Percentiles rank a stretch among this genome's conserved stretches.
Evolutionary conservation across 2,888 invertebrate genomes (phyloP).

Genomic region (Caenorhabditis wallacei): DNA sequence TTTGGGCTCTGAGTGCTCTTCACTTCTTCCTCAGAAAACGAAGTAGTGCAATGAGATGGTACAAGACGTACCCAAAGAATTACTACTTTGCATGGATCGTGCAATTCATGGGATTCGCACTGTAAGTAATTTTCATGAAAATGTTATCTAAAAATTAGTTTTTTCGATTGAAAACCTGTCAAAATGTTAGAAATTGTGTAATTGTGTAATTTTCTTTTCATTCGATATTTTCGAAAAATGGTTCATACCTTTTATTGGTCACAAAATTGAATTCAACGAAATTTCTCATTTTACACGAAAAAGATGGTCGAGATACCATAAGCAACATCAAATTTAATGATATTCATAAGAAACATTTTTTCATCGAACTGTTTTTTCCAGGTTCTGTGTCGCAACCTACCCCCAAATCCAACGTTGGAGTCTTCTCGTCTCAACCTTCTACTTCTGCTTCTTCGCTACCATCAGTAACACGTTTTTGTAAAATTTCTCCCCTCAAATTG

Average conservation of each 20-base stretch:
- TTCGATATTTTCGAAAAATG: too few relatives aligned
- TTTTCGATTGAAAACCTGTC: too few relatives aligned
- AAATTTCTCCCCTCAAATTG: not conserved
- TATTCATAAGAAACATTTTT: too few relatives aligned
- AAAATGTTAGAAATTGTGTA: too few relatives aligned
- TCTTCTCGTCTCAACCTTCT: constrained; percentile 47
- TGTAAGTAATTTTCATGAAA: constrained; percentile 28
- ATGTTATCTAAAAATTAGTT: too few relatives aligned
- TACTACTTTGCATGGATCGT: constrained; percentile 54
- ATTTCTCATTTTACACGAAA: too few relatives aligned
- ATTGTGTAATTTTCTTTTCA: too few relatives aligned
- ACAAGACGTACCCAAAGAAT: constrained; percentile 53
- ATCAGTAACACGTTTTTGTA: constrained; percentile 58
- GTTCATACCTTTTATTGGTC: too few relatives aligned
- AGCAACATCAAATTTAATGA: too few relatives aligned
- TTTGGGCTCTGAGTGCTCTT: constrained; percentile 54
- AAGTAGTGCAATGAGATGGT: constrained; percentile 40
- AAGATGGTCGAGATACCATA: too few relatives aligned
- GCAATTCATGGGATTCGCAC: constrained; percentile 44
- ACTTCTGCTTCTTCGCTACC: constrained; percentile 56
- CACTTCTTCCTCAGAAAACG: constrained; percentile 51
- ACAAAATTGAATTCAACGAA: too few relatives aligned
- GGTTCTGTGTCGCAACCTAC: constrained; percentile 54
- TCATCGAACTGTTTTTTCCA: constrained; percentile 13
- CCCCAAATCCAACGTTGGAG: constrained; percentile 62